Base-by-base conservation (phyloP, 1,140 invertebrate species). In the Paralvinella palmiformis region DNA sequence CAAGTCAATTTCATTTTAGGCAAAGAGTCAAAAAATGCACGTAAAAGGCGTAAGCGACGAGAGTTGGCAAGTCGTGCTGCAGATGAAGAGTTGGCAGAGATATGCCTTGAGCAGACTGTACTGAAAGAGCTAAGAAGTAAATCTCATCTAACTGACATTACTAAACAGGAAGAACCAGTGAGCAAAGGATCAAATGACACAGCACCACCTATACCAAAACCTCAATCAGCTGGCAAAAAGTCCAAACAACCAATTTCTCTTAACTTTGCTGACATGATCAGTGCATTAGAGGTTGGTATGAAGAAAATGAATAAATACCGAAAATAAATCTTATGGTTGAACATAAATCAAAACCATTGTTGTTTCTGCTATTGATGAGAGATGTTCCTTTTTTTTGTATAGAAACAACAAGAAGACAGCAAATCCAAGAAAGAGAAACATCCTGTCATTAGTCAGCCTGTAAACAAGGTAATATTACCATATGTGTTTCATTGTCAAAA, bases 71-170 rank as follows among this genome's bases (percentile, higher is more conserved):
- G 78, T 44, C 67, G 69, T 36, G 77, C 75, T 1, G 77, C 75
- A 3, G 74, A 75, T 53, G 71, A 72, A 15, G 77, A 79, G 64
- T 67, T 77, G 56, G 72, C 73, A 0, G 77, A 79, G 62, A 79
- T 79, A 27, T 68, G 68, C 6, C 64, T 77, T 22, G 77, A 79
- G 62, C 75, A 77, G 62, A 71, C 77, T 50, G 72, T 76, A 68
- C 62, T 79, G 37, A 71, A 65, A 45, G 74, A 75, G 36, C 60
- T 75, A 13, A 71, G 70, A 55, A 67, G 10, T 31, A 53, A 32
- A 20, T 27, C 17, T 29, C 52, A 64, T 20, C n/a, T n/a, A n/a
- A n/a, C n/a, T n/a, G n/a, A n/a, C n/a, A n/a, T n/a, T n/a, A 64
- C 15, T 71, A 1, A 53, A 44, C 32, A 62, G 20, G 41, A 66